Percentiles rank a stretch among this genome's conserved stretches.
Conservation (phyloP, 2,888 invertebrate genomes). For the Polydrusus cervinus region DNA sequence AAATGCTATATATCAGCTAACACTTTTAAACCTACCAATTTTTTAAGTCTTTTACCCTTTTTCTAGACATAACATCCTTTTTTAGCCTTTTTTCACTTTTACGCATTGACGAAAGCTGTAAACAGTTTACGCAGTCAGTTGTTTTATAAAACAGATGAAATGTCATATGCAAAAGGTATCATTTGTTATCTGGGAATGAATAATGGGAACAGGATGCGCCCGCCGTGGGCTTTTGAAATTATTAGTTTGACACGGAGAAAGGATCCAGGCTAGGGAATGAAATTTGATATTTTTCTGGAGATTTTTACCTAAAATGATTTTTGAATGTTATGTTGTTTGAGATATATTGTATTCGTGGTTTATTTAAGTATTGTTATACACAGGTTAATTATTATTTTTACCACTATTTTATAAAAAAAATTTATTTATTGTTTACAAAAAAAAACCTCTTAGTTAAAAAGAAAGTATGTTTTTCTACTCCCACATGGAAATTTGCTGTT, state of each 20-base stretch:
- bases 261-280: slow-evolving; percentile 35
- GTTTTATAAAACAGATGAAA: slow-evolving; percentile 56
- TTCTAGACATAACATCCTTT: slow-evolving; percentile 67
- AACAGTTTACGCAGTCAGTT: slow-evolving; percentile 55
- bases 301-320: slow-evolving; percentile 3
- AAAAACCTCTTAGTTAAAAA: too few relatives aligned
- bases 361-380: too few relatives aligned
- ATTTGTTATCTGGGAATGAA: slow-evolving; percentile 54
- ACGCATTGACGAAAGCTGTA: slow-evolving; percentile 53
- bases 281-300: slow-evolving; percentile 38
- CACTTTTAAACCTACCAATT: slow-evolving; percentile 61
- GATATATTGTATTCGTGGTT: too few relatives aligned
- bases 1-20: slow-evolving; percentile 62
- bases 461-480: too few relatives aligned
- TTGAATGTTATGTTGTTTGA: background rate
- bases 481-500: too few relatives aligned
- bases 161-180: slow-evolving; percentile 58
- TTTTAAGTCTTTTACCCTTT: slow-evolving; percentile 64
- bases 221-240: slow-evolving; percentile 42
- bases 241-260: slow-evolving; percentile 47
- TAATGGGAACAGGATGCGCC: slow-evolving; percentile 48
- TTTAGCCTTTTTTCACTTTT: slow-evolving; percentile 56
- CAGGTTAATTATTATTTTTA: too few relatives aligned
- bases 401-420: too few relatives aligned
- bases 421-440: too few relatives aligned